Evolutionary conservation across 2,797 vertebrate species (phyloP).

Genomic region (Pangasius macronema): DNA sequence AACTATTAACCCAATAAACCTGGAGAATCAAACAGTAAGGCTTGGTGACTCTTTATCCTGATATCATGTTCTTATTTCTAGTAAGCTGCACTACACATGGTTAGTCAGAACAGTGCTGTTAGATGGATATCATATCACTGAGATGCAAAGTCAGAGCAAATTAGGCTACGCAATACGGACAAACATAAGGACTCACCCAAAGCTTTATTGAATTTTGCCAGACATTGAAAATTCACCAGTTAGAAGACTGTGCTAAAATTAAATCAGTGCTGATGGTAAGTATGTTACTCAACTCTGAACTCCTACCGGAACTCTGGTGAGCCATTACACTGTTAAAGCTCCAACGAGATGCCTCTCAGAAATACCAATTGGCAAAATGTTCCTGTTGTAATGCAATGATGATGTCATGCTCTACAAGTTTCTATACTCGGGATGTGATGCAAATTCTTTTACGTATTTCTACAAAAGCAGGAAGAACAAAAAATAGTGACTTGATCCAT

Average conservation of each 20-base stretch:
- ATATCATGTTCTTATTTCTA: slow-evolving; percentile 12
- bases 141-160: slow-evolving; percentile 20
- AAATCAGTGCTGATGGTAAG: slow-evolving; percentile 26
- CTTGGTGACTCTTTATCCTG: neutral
- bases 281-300: slow-evolving; percentile 7
- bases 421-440: slow-evolving; percentile 3
- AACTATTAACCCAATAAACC: neutral
- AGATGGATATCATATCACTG: neutral
- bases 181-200: slow-evolving; percentile 17
- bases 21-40: neutral
- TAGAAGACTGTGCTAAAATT: slow-evolving; percentile 13
- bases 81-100: neutral
- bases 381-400: neutral
- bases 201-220: slow-evolving; percentile 15
- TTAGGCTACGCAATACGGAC: neutral
- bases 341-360: neutral
- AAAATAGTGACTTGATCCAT: neutral
- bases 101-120: slow-evolving; percentile 3
- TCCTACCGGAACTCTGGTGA: slow-evolving; percentile 10
- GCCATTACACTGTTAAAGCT: slow-evolving; percentile 4
- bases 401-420: neutral
- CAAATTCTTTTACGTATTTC: slow-evolving; percentile 5
- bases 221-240: slow-evolving; percentile 9
- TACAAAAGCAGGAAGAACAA: slow-evolving; percentile 4
- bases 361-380: neutral